phyloP scores from a whole-genome alignment of 2,888 invertebrate species.

The Gisinianus flammeolus region DNA sequence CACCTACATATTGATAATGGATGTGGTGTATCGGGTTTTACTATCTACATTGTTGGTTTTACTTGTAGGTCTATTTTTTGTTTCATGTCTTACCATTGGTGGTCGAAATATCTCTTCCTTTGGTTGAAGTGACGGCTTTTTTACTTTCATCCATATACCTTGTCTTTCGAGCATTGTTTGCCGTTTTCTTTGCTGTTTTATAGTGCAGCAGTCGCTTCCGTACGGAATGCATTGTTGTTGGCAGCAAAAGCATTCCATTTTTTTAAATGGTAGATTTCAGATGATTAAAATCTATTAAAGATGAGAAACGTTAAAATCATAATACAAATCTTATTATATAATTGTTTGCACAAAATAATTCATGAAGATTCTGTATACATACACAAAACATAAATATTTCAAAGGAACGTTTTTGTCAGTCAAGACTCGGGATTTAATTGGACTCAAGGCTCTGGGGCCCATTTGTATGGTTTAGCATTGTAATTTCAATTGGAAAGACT shows the following conservation, averaged over 20 bases:
- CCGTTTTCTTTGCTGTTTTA: conserved; percentile 1
- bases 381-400: too few species aligned
- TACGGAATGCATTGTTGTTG: conserved; percentile 1
- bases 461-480: too few species aligned
- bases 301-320: too few species aligned
- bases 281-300: too few species aligned
- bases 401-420: too few species aligned
- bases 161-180: background rate
- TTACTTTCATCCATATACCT: conserved; percentile 8
- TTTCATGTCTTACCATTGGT: background rate
- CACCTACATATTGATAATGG: background rate
- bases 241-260: background rate
- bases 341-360: too few species aligned
- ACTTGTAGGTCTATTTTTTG: background rate
- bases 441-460: too few species aligned
- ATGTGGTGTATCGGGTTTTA: background rate
- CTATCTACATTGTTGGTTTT: background rate
- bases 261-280: background rate
- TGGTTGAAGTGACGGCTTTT: background rate
- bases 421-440: too few species aligned
- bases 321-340: too few species aligned
- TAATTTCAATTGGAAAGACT: too few species aligned
- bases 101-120: background rate
- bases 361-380: too few species aligned
- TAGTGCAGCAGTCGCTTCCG: background rate